Evolutionary conservation across 1,140 invertebrate species (phyloP).

Genomic region (Hesperophylax magnus): DNA sequence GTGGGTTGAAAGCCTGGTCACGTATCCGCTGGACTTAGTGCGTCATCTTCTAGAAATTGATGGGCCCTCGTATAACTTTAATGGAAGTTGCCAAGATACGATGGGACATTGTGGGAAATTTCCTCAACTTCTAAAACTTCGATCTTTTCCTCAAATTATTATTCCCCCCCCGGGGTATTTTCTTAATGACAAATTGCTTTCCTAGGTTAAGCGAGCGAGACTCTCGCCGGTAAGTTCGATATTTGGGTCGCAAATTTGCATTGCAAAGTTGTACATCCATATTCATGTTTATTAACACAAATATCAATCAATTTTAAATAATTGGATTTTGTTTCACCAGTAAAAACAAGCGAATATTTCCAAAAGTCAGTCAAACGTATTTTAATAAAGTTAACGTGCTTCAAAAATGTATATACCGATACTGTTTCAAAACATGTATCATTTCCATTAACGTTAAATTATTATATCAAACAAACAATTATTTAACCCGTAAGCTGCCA

Average conservation of each 20-base stretch:
- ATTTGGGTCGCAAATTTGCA: background rate
- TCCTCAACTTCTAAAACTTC: constrained; percentile 4
- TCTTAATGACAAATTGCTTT: constrained; percentile 21
- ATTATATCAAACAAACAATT: too few species aligned
- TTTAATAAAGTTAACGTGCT: too few species aligned
- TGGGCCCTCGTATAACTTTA: constrained; percentile 34
- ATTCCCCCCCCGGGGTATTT: background rate
- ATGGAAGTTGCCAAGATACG: constrained; percentile 13
- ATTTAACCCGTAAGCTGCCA: too few species aligned
- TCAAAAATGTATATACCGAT: too few species aligned
- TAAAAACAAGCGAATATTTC: too few species aligned
- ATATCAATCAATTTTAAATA: too few species aligned
- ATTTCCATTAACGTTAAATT: too few species aligned
- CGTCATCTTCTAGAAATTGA: constrained; percentile 45
- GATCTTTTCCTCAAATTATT: constrained; percentile 18
- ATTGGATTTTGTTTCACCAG: too few species aligned
- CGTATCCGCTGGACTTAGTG: constrained; percentile 37
- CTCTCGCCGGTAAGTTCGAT: background rate
- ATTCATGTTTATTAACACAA: too few species aligned
- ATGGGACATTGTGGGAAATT: constrained; percentile 22
- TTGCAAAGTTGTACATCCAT: too few species aligned
- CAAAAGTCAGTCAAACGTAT: too few species aligned
- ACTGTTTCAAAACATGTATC: too few species aligned
- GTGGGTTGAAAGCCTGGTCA: constrained; percentile 10
- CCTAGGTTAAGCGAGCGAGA: background rate